These are phyloP conservation scores for Eulithis prunata DNA, from an alignment of 2,888 invertebrate species.

Conservation along the genomic window DNA sequence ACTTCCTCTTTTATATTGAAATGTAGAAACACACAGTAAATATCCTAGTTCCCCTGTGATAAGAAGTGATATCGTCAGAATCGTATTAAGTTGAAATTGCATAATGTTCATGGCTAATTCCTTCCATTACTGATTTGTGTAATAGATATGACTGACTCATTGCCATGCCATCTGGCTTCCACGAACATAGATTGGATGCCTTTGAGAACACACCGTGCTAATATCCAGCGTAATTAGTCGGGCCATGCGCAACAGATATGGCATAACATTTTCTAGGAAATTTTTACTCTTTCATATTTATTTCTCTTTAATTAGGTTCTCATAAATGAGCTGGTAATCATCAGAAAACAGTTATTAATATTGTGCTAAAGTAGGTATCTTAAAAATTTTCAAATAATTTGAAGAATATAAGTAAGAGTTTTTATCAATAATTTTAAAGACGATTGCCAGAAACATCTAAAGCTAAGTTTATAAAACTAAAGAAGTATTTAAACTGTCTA, in stretches of 20 bases:
- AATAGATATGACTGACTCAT: slow-evolving; percentile 37
- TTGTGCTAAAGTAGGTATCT: too few relatives aligned
- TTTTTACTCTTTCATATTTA: neutral
- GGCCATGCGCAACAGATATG: slow-evolving; percentile 17
- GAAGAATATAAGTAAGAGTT: too few relatives aligned
- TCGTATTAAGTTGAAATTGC: slow-evolving; percentile 57
- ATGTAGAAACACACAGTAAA: too few relatives aligned
- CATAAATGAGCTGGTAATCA: too few relatives aligned
- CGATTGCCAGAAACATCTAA: slow-evolving; percentile 4
- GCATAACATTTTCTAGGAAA: neutral
- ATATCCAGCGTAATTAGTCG: slow-evolving; percentile 48
- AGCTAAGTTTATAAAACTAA: slow-evolving; percentile 18
- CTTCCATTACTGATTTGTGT: slow-evolving; percentile 41
- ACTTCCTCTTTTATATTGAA: too few relatives aligned
- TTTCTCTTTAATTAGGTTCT: neutral
- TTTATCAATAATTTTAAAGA: neutral
- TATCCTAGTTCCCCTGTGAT: too few relatives aligned
- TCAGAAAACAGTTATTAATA: too few relatives aligned
- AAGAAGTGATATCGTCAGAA: slow-evolving; percentile 42
- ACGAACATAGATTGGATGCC: slow-evolving; percentile 44
- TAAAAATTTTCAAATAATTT: too few relatives aligned
- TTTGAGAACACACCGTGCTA: slow-evolving; percentile 57
- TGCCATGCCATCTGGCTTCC: slow-evolving; percentile 66
- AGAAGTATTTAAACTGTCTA: slow-evolving; percentile 34
- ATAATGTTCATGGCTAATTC: slow-evolving; percentile 64